Base-by-base conservation (phyloP, 2,888 invertebrate genomes). In the Athalia rosae region DNA sequence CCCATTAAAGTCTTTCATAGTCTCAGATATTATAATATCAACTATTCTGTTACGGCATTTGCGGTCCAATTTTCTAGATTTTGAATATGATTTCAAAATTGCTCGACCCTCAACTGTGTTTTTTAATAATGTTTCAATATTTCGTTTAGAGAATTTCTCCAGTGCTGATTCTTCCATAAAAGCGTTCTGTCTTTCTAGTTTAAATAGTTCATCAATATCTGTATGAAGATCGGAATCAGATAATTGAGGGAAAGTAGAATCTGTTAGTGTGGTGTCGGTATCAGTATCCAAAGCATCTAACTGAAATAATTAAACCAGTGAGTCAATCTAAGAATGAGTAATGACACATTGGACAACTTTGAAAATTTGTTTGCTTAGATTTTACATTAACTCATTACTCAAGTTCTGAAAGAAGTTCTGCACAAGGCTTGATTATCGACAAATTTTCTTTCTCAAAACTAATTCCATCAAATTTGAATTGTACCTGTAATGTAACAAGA, bases 1-100 rank as follows among this genome's bases (percentile, higher is more conserved):
- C 47, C n/a, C 7, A 11, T 13, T 45, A 64, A 11, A 13, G 45
- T 64, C 64, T 47, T 47, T 45, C n/a, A 45, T 8, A 28, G 47
- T 45, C n/a, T 43, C 45, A 4, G 64, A 64, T 11, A 64, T 64
- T 13, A 64, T 64, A 41, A n/a, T 64, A n/a, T 43, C 63, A 9
- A 63, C 63, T 8, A 63, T 9, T 43, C 3, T 41, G 45, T 13
- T 43, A 11, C 45, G 8, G 5, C 63, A 45, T 15, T 63, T 63
- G n/a, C 43, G 43, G 45, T 8, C 11, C 45, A 43, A n/a, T 63
- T 6, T 7, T 41, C 45, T 63, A 15, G 63, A 43, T 45, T 43
- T 45, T 7, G n/a, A 43, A 45, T 63, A 63, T n/a, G 63, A 63
- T 15, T 63, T 63, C 8, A 43, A 7, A 43, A 43, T 45, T 41